Evolutionary conservation across 1,140 invertebrate species (phyloP).

Genomic region (Drosophila triauraria): DNA sequence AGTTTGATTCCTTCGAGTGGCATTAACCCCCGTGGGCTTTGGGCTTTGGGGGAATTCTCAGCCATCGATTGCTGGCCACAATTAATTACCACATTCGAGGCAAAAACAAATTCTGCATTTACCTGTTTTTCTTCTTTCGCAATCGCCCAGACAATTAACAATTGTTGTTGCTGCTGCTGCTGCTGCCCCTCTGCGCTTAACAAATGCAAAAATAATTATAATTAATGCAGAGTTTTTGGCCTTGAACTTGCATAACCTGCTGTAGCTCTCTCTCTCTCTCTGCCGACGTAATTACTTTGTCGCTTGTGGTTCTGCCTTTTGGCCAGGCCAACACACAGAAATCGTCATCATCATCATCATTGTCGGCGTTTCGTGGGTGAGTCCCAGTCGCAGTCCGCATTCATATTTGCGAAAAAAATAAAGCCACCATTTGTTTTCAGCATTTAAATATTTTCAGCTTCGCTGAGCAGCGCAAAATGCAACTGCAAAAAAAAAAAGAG

Average conservation of each 20-base stretch:
- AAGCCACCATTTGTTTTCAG: slow-evolving; percentile 22
- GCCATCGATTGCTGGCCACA: slow-evolving; percentile 54
- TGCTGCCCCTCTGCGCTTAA: slow-evolving; percentile 60
- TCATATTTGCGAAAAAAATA: slow-evolving; percentile 49
- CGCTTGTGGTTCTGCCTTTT: slow-evolving; percentile 51
- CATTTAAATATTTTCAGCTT: slow-evolving; percentile 67
- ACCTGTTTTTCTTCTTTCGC: slow-evolving; percentile 80
- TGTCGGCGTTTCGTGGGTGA: slow-evolving; percentile 51
- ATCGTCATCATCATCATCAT: slow-evolving; percentile 54
- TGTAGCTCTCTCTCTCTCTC: slow-evolving; percentile 19
- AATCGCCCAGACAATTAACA: slow-evolving; percentile 71
- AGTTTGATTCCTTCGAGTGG: slow-evolving; percentile 24
- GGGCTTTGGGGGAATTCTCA: slow-evolving; percentile 6
- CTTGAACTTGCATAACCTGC: slow-evolving; percentile 81
- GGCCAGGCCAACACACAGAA: slow-evolving; percentile 51
- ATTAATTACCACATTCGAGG: slow-evolving; percentile 64
- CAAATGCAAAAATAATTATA: slow-evolving; percentile 83
- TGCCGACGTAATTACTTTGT: slow-evolving; percentile 69
- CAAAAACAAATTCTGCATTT: slow-evolving; percentile 71
- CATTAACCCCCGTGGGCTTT: slow-evolving; percentile 45
- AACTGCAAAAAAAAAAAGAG: slow-evolving; percentile 56
- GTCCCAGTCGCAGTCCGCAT: slow-evolving; percentile 51
- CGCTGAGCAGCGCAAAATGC: slow-evolving; percentile 55
- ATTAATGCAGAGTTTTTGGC: slow-evolving; percentile 80
- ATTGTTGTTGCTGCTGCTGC: slow-evolving; percentile 13